Conservation (phyloP, 2,888 invertebrate species). For the Limnephilus auricula region DNA sequence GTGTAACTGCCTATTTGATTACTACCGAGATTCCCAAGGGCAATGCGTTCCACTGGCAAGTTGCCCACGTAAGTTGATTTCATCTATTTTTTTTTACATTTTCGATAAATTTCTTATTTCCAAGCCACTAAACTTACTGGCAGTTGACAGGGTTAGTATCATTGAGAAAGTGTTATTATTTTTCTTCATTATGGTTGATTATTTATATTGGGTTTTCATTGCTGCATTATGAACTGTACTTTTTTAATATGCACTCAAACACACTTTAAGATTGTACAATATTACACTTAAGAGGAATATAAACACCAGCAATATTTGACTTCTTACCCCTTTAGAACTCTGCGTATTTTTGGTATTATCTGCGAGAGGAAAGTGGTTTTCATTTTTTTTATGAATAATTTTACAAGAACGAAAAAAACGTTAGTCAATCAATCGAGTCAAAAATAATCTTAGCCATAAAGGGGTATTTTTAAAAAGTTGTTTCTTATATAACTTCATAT, state of each 20-base stretch:
- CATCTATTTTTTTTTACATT: background rate
- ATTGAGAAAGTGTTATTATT: background rate
- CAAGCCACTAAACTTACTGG: background rate
- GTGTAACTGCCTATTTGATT: background rate
- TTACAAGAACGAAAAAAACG: no score
- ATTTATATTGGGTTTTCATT: background rate
- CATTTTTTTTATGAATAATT: no score
- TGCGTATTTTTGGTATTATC: no score
- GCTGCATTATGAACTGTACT: background rate
- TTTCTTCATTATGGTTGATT: background rate
- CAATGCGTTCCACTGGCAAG: slow-evolving; percentile 22
- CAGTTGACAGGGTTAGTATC: background rate
- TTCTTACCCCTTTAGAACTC: no score
- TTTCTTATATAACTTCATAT: no score
- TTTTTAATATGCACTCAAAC: background rate
- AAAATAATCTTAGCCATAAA: no score
- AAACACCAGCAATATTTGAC: no score
- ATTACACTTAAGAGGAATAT: no score
- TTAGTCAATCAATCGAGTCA: no score
- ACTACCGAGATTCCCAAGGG: slow-evolving; percentile 6
- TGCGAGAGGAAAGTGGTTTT: no score
- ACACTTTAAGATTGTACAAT: background rate
- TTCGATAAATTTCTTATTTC: background rate
- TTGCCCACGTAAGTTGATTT: background rate
- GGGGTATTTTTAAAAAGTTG: no score